Base-by-base conservation (phyloP, 2,797 vertebrate species). In the Rhinichthys osculus region DNA sequence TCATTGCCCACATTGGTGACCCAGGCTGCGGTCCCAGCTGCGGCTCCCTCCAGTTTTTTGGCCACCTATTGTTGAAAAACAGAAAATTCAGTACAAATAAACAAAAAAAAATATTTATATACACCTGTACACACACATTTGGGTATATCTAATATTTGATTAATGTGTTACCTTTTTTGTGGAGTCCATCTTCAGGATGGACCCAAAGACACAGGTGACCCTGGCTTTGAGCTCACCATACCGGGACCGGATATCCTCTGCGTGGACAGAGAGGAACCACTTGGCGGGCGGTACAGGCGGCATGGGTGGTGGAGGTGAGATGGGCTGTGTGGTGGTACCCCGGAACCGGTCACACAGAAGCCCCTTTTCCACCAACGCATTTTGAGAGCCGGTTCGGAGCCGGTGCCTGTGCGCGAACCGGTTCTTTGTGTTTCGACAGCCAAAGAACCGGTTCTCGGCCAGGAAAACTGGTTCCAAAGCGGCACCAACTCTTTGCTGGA, bases 341-440 rank as follows among this genome's bases (percentile, higher is more conserved):
- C 67, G 19, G 13, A 85, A 85, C 3, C n/a, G 38, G 9, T 57
- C 19, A 38, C 82, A 89, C 17, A n/a, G n/a, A n/a, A n/a, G n/a
- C n/a, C n/a, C n/a, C n/a, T n/a, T n/a, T n/a, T n/a, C n/a, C n/a
- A n/a, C n/a, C n/a, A n/a, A n/a, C n/a, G n/a, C n/a, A n/a, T n/a
- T n/a, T n/a, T n/a, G n/a, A n/a, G n/a, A n/a, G n/a, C n/a, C n/a
- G n/a, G n/a, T n/a, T n/a, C n/a, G n/a, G n/a, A n/a, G n/a, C n/a
- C n/a, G n/a, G n/a, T n/a, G n/a, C n/a, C n/a, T n/a, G n/a, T n/a
- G n/a, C n/a, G n/a, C n/a, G n/a, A n/a, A n/a, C n/a, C n/a, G n/a
- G n/a, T n/a, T n/a, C n/a, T n/a, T n/a, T n/a, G n/a, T n/a, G n/a
- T n/a, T n/a, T n/a, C n/a, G n/a, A n/a, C n/a, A n/a, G n/a, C n/a